These are phyloP conservation scores for Sinella curviseta DNA, from an alignment of 1,140 invertebrate species.

Conservation along the genomic window DNA sequence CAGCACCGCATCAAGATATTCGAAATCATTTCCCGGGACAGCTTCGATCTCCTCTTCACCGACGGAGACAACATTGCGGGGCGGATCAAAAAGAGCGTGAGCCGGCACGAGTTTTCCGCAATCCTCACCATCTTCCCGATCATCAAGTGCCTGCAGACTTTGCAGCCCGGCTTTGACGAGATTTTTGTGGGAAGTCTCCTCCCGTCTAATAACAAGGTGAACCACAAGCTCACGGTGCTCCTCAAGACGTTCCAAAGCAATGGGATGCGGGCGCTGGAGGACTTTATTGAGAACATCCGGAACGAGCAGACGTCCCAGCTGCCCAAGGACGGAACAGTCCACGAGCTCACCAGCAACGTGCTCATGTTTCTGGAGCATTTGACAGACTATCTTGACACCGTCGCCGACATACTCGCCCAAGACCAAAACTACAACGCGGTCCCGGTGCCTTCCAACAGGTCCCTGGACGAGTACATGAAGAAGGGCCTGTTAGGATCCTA, in stretches of 20 bases:
- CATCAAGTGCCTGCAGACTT: conserved; percentile 73
- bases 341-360: conserved; percentile 91
- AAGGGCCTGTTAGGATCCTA: conserved; percentile 72
- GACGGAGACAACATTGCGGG: conserved; percentile 82
- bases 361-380: conserved; percentile 84
- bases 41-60: conserved; percentile 78
- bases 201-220: conserved; percentile 57
- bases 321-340: conserved; percentile 93
- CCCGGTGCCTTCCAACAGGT: conserved; percentile 52
- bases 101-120: conserved; percentile 76
- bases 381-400: conserved; percentile 73
- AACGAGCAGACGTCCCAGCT: conserved; percentile 78
- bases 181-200: conserved; percentile 71
- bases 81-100: conserved; percentile 75
- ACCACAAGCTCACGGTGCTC: conserved; percentile 70
- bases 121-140: conserved; percentile 84
- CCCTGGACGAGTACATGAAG: conserved; percentile 57
- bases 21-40: conserved; percentile 78
- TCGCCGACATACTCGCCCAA: conserved; percentile 66
- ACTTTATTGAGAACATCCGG: conserved; percentile 87
- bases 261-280: conserved; percentile 83
- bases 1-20: conserved; percentile 79
- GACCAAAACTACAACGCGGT: conserved; percentile 62
- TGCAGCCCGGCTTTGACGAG: conserved; percentile 82
- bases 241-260: conserved; percentile 73